Evolutionary conservation across 2,113 vertebrate species (phyloP).

Genomic region (Austrofundulus limnaeus): DNA sequence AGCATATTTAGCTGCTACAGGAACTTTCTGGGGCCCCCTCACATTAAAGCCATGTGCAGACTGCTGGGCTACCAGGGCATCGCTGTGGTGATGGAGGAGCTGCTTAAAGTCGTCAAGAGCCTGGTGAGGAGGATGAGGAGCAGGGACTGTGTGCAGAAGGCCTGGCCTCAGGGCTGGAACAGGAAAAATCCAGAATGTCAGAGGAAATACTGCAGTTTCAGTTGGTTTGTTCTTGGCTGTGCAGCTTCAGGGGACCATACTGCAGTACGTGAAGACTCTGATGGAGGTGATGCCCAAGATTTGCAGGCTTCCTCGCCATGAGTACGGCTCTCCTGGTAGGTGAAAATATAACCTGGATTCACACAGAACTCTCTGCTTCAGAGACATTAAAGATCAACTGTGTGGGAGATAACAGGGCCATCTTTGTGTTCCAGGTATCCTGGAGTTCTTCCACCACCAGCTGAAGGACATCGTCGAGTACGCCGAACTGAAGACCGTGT

Average conservation of each 20-base stretch:
- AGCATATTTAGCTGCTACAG: conserved; percentile 95
- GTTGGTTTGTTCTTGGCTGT: not conserved
- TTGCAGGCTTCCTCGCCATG: conserved; percentile 93
- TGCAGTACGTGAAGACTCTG: conserved; percentile 98
- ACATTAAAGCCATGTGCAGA: conserved; percentile 97
- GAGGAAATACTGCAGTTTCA: not conserved
- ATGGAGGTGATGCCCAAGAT: conserved; percentile 99
- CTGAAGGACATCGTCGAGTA: conserved; percentile 99
- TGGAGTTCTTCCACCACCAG: conserved; percentile 99
- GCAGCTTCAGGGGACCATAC: conserved; percentile 96
- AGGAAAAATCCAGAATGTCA: too few relatives aligned
- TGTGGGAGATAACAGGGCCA: too few relatives aligned
- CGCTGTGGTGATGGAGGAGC: conserved; percentile 97
- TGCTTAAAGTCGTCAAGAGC: conserved; percentile 98
- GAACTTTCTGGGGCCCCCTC: conserved; percentile 96
- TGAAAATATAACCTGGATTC: conserved; percentile 28
- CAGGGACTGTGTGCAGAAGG: not conserved
- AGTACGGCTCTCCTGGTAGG: conserved; percentile 93
- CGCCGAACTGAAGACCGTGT: conserved; percentile 96
- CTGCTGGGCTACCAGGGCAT: conserved; percentile 98
- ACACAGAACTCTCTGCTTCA: not conserved
- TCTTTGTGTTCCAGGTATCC: conserved; percentile 82
- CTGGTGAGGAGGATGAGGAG: conserved; percentile 79
- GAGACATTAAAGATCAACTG: not conserved
- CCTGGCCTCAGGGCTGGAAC: too few relatives aligned